Evolutionary conservation across 2,888 invertebrate species (phyloP).

Genomic region (Brachypterus glaber): DNA sequence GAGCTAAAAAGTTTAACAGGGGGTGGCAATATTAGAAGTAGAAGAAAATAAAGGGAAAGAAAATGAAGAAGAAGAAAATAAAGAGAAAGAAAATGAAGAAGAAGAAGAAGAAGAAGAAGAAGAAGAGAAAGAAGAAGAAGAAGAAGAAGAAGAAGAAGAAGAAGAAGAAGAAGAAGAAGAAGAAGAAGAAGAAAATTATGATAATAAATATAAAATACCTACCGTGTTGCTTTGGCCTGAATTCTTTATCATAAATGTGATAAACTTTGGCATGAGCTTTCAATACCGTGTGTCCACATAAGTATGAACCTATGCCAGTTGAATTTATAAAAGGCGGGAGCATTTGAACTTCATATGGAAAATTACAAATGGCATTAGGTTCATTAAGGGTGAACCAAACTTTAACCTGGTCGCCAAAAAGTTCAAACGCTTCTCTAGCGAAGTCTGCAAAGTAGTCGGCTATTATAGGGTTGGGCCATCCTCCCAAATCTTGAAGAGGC

Average conservation of each 20-base stretch:
- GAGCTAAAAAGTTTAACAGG: too few relatives aligned
- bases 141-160: too few relatives aligned
- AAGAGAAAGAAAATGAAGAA: too few relatives aligned
- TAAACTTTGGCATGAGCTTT: conserved; percentile 57
- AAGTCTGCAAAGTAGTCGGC: conserved; percentile 52
- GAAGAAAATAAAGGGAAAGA: too few relatives aligned
- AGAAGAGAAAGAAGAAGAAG: too few relatives aligned
- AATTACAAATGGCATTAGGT: conserved; percentile 34
- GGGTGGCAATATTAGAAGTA: too few relatives aligned
- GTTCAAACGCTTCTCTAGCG: conserved; percentile 45
- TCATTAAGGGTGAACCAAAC: conserved; percentile 51
- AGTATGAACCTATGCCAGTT: conserved; percentile 52
- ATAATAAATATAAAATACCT: too few relatives aligned
- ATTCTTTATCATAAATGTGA: conserved; percentile 46
- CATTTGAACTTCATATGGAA: conserved; percentile 37
- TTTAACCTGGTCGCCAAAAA: conserved; percentile 38
- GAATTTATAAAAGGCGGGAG: too few relatives aligned
- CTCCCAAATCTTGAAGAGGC: conserved; percentile 45
- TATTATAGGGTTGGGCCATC: conserved; percentile 54
- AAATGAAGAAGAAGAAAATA: too few relatives aligned
- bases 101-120: too few relatives aligned
- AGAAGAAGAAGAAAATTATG: too few relatives aligned
- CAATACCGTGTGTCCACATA: conserved; percentile 53
- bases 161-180: too few relatives aligned
- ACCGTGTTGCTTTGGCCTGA: conserved; percentile 32